Evolutionary conservation across 1,140 invertebrate species (phyloP).

Genomic region (Atta colombica): DNA sequence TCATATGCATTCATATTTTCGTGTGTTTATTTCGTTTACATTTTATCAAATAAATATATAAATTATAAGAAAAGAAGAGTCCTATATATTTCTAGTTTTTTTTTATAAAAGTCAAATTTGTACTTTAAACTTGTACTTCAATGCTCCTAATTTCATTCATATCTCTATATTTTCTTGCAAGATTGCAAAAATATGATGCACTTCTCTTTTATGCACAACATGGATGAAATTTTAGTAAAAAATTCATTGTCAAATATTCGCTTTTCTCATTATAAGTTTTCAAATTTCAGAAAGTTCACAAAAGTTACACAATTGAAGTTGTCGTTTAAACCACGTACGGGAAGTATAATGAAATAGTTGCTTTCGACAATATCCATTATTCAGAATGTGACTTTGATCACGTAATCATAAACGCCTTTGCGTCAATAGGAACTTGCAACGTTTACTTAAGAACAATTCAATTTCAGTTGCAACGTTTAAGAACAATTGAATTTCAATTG

Average conservation of each 20-base stretch:
- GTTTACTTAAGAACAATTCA: slow-evolving; percentile 31
- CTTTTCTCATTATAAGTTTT: slow-evolving; percentile 7
- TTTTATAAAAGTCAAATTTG: no score
- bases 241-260: neutral
- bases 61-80: no score
- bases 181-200: neutral
- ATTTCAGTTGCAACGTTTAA: slow-evolving; percentile 29
- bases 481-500: slow-evolving; percentile 17
- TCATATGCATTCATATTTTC: no score
- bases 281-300: slow-evolving; percentile 28
- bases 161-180: neutral
- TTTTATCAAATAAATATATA: no score
- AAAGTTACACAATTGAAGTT: slow-evolving; percentile 21
- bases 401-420: neutral
- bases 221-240: neutral
- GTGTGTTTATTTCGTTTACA: no score
- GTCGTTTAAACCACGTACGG: neutral
- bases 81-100: no score
- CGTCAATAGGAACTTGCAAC: slow-evolving; percentile 6
- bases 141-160: neutral
- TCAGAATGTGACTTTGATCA: slow-evolving; percentile 42
- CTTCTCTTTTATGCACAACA: neutral
- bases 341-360: slow-evolving; percentile 39
- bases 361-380: slow-evolving; percentile 44
- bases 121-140: no score